Conservation (phyloP, 1,140 invertebrate genomes). For the Druon quercuslanigerum region DNA sequence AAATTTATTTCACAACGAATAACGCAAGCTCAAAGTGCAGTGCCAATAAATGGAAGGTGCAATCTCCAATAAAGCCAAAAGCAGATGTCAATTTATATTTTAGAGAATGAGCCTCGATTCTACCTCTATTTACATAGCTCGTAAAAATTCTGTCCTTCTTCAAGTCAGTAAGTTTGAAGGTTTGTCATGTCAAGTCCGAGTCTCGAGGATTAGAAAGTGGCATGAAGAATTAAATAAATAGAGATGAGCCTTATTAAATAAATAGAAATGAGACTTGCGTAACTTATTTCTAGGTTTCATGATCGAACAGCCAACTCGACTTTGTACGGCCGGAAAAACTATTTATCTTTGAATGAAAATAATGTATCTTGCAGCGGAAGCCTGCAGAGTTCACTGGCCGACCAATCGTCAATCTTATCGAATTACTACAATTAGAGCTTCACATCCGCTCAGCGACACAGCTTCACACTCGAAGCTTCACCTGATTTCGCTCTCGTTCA, state of each 20-base stretch:
- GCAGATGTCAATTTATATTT: no score
- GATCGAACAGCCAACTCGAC: background rate
- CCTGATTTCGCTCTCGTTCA: no score
- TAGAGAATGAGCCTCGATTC: no score
- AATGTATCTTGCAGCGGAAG: background rate
- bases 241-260: constrained; percentile 20
- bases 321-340: background rate
- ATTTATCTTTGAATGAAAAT: background rate
- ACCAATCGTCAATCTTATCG: constrained; percentile 6
- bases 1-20: background rate
- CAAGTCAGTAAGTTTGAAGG: background rate
- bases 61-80: no score
- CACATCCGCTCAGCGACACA: no score
- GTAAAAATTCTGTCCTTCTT: background rate
- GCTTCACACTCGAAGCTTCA: no score
- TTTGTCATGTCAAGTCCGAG: constrained; percentile 4
- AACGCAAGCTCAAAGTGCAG: background rate
- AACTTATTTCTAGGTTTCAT: constrained; percentile 12
- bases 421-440: background rate
- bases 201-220: background rate
- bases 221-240: constrained; percentile 22
- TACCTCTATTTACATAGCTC: no score
- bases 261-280: background rate
- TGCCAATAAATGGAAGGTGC: no score
- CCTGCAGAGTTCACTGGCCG: background rate